Evolutionary conservation across 1,140 invertebrate genomes (phyloP).

Genomic region (Zaprionus africanus): DNA sequence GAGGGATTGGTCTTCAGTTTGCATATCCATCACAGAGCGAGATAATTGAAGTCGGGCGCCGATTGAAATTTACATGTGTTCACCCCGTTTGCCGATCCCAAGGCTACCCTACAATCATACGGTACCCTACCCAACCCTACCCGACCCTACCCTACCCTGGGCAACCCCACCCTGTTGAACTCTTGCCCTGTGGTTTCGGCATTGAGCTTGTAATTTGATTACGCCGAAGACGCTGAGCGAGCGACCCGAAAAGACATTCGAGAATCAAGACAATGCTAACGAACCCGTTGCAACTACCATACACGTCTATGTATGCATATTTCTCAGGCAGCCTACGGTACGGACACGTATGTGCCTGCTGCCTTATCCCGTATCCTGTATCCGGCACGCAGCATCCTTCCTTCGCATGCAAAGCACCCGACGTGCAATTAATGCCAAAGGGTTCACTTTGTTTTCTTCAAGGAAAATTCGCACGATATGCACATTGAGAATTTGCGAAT

Average conservation of each 20-base stretch:
- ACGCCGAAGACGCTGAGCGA: constrained; percentile 43
- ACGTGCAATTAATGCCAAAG: constrained; percentile 40
- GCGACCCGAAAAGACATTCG: constrained; percentile 35
- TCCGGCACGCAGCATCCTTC: constrained; percentile 7
- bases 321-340: constrained; percentile 48
- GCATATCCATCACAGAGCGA: constrained; percentile 56
- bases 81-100: constrained; percentile 8
- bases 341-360: background rate
- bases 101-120: background rate
- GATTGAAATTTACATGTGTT: constrained; percentile 67
- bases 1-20: constrained; percentile 54
- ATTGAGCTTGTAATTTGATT: constrained; percentile 76
- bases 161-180: background rate
- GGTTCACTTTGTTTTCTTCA: constrained; percentile 15
- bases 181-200: constrained; percentile 41
- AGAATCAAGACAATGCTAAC: constrained; percentile 36
- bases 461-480: constrained; percentile 49
- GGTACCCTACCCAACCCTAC: background rate
- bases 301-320: constrained; percentile 16
- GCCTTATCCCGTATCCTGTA: constrained; percentile 6
- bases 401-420: constrained; percentile 43
- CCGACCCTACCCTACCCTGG: background rate
- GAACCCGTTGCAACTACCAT: constrained; percentile 10
- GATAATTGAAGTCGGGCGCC: constrained; percentile 64
- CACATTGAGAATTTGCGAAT: constrained; percentile 25